phyloP scores from a whole-genome alignment of 2,797 vertebrate species.

The Coluber constrictor region DNA sequence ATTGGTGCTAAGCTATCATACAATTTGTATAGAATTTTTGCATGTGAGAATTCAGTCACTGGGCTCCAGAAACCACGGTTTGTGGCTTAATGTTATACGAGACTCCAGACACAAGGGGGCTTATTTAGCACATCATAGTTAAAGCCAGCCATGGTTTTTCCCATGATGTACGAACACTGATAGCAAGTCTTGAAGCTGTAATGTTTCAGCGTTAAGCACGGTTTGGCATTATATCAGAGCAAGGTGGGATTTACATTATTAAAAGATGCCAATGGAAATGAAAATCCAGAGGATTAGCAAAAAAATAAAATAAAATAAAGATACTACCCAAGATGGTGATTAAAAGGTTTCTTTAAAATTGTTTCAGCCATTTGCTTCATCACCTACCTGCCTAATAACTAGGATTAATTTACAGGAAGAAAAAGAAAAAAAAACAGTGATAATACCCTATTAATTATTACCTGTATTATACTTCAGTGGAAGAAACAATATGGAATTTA shows the following conservation, averaged over 20 bases:
- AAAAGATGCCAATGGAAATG: background rate
- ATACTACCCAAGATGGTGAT: background rate
- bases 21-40: background rate
- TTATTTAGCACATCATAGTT: background rate
- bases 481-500: constrained; percentile 40
- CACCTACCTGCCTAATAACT: background rate
- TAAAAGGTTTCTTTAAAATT: constrained; percentile 4
- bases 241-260: background rate
- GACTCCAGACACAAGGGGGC: background rate
- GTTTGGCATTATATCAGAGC: background rate
- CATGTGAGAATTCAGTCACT: background rate
- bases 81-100: background rate
- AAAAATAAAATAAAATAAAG: background rate
- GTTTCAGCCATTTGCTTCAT: background rate
- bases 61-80: background rate
- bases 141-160: background rate
- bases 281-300: background rate
- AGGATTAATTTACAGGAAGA: background rate
- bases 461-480: constrained; percentile 18
- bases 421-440: background rate
- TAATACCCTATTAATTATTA: background rate
- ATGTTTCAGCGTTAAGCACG: background rate
- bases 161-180: background rate
- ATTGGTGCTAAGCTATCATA: background rate
- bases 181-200: background rate